These are phyloP conservation scores for Holothuria scabra DNA, from an alignment of 53 echinoderm and acorn worm genomes.

Conservation along the genomic window DNA sequence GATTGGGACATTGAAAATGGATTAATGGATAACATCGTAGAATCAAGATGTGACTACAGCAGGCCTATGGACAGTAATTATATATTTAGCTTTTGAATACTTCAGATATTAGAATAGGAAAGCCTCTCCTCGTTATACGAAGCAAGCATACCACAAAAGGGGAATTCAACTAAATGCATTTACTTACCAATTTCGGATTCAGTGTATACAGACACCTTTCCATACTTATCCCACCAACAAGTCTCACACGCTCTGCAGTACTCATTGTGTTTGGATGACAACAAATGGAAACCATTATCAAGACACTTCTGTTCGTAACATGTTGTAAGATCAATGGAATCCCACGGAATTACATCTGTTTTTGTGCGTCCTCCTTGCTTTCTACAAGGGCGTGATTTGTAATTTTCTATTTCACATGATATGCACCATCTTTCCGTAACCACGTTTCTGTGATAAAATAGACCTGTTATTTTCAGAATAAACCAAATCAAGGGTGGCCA, in stretches of 20 bases:
- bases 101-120: not conserved
- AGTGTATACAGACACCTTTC: not conserved
- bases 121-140: not conserved
- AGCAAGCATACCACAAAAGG: not conserved
- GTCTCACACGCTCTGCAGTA: slow-evolving; percentile 2
- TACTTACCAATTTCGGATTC: slow-evolving; percentile 16
- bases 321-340: too few species aligned
- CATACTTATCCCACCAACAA: slow-evolving; percentile 24
- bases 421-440: slow-evolving; percentile 1
- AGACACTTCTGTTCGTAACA: too few species aligned
- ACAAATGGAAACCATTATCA: too few species aligned
- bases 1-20: too few species aligned
- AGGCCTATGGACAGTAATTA: too few species aligned
- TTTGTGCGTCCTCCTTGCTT: too few species aligned
- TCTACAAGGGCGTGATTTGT: too few species aligned
- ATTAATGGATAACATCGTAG: too few species aligned
- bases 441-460: slow-evolving; percentile 20
- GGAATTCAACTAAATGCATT: not conserved
- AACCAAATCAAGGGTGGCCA: slow-evolving; percentile 23
- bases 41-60: too few species aligned
- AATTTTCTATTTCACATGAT: not conserved
- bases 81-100: not conserved
- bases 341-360: too few species aligned
- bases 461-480: slow-evolving; percentile 12
- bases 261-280: too few species aligned